These are phyloP conservation scores for Bellardia bayeri DNA, from an alignment of 2,888 invertebrate genomes.

Conservation along the genomic window DNA sequence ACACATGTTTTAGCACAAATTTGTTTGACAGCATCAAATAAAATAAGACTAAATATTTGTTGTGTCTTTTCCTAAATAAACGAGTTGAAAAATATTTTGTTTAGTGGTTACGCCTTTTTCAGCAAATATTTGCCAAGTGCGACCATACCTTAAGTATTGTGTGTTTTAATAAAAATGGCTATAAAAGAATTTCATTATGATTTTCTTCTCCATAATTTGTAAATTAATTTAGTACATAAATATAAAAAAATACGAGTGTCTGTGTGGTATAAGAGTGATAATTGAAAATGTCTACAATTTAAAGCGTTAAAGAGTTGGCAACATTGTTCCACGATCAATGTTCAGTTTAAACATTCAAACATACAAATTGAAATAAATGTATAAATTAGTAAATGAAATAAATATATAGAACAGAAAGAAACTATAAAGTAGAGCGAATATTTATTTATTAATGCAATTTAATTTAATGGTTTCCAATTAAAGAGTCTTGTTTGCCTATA, in stretches of 20 bases:
- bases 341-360: constrained; percentile 18
- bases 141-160: background rate
- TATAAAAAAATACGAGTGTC: background rate
- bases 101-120: too few species aligned
- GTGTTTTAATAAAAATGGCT: background rate
- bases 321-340: constrained; percentile 24
- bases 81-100: too few species aligned
- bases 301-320: constrained; percentile 9
- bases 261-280: constrained; percentile 7
- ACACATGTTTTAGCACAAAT: too few species aligned
- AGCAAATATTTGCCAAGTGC: too few species aligned
- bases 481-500: constrained; percentile 30
- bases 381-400: background rate
- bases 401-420: constrained; percentile 32
- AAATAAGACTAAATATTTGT: too few species aligned
- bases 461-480: constrained; percentile 58
- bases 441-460: constrained; percentile 40
- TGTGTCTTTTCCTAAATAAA: too few species aligned
- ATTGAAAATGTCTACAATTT: constrained; percentile 30
- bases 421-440: constrained; percentile 17
- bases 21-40: too few species aligned
- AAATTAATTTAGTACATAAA: background rate
- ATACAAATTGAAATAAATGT: background rate
- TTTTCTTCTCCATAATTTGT: background rate
- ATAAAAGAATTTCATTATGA: constrained; percentile 19